A percentile compares a stretch with the other conserved stretches of the same genome.
Evolutionary conservation across 2,888 invertebrate species (phyloP).

Genomic region (Cerceris ruficornis): DNA sequence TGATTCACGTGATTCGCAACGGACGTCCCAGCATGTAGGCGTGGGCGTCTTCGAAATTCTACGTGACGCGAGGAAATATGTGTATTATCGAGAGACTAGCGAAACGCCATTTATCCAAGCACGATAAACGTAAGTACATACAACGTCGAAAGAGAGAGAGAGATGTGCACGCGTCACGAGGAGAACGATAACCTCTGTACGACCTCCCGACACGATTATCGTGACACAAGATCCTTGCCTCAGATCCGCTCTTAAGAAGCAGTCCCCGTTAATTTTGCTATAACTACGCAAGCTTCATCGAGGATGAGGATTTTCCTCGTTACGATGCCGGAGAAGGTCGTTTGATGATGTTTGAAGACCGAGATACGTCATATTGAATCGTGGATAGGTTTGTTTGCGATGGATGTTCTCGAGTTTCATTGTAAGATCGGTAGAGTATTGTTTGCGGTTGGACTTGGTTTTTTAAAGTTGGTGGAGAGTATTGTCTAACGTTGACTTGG

Average conservation of each 20-base stretch:
- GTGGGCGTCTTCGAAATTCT: constrained; percentile 24
- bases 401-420: too few relatives aligned
- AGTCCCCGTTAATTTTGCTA: not conserved
- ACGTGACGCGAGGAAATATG: constrained; percentile 20
- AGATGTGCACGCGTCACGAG: constrained; percentile 30
- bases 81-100: constrained; percentile 25
- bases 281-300: not conserved
- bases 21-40: constrained; percentile 3
- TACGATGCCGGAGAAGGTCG: not conserved
- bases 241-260: constrained; percentile 23
- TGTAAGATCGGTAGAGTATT: too few relatives aligned
- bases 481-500: too few relatives aligned
- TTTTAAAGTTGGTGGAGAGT: too few relatives aligned
- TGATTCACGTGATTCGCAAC: constrained; percentile 48
- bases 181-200: constrained; percentile 56
- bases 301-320: not conserved
- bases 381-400: too few relatives aligned
- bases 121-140: constrained; percentile 17
- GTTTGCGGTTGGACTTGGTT: too few relatives aligned
- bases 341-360: too few relatives aligned
- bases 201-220: constrained; percentile 62
- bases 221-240: constrained; percentile 51
- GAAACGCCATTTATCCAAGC: constrained; percentile 2
- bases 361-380: not conserved
- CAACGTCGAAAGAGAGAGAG: constrained; percentile 18